Evolutionary conservation across 2,113 vertebrate species (phyloP).

Genomic region (Zosterops pallidus): DNA sequence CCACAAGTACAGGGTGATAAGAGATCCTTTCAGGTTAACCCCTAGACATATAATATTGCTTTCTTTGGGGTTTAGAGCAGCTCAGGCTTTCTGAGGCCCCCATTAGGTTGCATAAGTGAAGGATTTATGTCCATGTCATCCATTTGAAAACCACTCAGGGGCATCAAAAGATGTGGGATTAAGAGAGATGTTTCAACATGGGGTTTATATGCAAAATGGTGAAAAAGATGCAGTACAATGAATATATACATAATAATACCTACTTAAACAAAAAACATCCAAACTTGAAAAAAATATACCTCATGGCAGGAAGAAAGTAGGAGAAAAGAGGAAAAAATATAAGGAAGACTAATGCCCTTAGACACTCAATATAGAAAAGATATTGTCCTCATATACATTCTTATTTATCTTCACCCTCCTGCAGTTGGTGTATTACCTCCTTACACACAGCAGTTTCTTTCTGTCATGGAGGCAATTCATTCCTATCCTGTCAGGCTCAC

Average conservation of each 20-base stretch:
- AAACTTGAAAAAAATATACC: not conserved
- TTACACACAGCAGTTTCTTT: not conserved
- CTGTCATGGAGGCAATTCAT: constrained; percentile 35
- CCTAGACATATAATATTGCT: not conserved
- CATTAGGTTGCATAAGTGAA: not conserved
- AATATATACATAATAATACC: not conserved
- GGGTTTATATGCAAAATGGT: not conserved
- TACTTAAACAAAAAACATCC: not conserved
- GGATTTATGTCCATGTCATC: not conserved
- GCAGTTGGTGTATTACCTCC: not conserved
- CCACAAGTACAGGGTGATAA: not conserved
- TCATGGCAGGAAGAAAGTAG: not conserved
- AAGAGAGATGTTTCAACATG: not conserved
- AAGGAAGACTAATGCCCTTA: not conserved
- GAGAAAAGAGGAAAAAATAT: not conserved
- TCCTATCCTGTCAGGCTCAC: constrained; percentile 36
- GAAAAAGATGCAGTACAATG: not conserved
- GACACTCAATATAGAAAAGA: constrained; percentile 24
- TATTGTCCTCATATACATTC: not conserved
- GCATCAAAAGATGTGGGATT: not conserved
- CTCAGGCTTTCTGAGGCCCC: not conserved
- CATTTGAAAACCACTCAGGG: not conserved
- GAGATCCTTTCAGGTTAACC: not conserved
- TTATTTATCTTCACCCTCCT: constrained; percentile 21
- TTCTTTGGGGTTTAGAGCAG: not conserved